Evolutionary conservation across 2,113 vertebrate genomes (phyloP).

Genomic region (Trematocara macrostoma): DNA sequence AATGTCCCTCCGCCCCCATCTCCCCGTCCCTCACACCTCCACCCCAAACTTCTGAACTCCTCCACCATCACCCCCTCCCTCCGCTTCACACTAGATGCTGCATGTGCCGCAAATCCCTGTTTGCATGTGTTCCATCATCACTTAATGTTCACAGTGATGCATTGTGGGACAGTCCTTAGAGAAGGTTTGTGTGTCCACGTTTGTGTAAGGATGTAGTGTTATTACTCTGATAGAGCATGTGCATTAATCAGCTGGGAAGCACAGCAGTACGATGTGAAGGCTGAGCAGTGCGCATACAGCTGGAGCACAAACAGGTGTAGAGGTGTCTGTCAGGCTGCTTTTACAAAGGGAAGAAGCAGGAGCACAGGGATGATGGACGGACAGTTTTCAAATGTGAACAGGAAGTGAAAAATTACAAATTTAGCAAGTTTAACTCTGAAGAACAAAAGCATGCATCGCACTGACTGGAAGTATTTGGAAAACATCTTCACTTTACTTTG

Average conservation of each 20-base stretch:
- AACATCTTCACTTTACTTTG: background rate
- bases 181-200: background rate
- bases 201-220: slow-evolving; percentile 11
- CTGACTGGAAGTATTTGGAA: background rate
- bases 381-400: background rate
- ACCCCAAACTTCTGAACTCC: slow-evolving; percentile 4
- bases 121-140: slow-evolving; percentile 43
- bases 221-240: slow-evolving; percentile 24
- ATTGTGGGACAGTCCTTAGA: slow-evolving; percentile 5
- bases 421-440: background rate
- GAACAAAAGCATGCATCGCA: background rate
- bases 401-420: background rate
- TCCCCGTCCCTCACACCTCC: background rate
- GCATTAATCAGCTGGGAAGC: slow-evolving; percentile 5
- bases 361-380: background rate
- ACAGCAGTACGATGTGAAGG: background rate
- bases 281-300: background rate
- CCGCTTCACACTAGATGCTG: background rate
- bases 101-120: slow-evolving; percentile 35
- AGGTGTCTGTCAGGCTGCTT: background rate
- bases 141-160: slow-evolving; percentile 47
- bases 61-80: background rate
- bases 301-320: background rate
- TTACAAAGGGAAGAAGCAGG: background rate
- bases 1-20: background rate